These are phyloP conservation scores for Chrysaora quinquecirrha DNA, from an alignment of 30 jellyfish, hydroid and myxozoan genomes.

Conservation along the genomic window DNA sequence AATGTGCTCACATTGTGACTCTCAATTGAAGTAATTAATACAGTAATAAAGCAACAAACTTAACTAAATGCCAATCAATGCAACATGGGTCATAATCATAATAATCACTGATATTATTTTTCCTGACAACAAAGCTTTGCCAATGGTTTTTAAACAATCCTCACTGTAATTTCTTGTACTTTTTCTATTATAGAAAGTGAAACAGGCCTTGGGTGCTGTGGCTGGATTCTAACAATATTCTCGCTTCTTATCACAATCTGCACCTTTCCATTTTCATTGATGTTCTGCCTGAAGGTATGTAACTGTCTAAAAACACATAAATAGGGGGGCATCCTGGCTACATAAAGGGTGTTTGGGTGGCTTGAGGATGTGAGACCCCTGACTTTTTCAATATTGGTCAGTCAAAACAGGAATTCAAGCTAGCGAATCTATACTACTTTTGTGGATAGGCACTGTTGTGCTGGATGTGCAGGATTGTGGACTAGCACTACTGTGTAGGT, in stretches of 20 bases:
- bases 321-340: background rate
- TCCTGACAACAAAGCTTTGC: too few species aligned
- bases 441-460: background rate
- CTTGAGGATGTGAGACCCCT: too few species aligned
- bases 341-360: background rate
- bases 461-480: background rate
- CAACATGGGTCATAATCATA: too few species aligned
- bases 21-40: too few species aligned
- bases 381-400: background rate
- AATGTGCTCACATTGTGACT: too few species aligned
- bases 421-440: background rate
- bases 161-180: too few species aligned
- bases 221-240: conserved; percentile 70
- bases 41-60: too few species aligned
- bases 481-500: too few species aligned
- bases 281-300: conserved; percentile 91
- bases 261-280: conserved; percentile 91
- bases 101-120: too few species aligned
- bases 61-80: too few species aligned
- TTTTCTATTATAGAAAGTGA: background rate
- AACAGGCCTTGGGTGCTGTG: conserved; percentile 62
- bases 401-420: background rate
- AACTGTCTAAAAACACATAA: background rate
- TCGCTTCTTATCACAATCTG: conserved; percentile 64
- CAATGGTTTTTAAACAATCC: too few species aligned